phyloP scores from a whole-genome alignment of 2,888 invertebrate genomes.

The Argynnis bischoffii region DNA sequence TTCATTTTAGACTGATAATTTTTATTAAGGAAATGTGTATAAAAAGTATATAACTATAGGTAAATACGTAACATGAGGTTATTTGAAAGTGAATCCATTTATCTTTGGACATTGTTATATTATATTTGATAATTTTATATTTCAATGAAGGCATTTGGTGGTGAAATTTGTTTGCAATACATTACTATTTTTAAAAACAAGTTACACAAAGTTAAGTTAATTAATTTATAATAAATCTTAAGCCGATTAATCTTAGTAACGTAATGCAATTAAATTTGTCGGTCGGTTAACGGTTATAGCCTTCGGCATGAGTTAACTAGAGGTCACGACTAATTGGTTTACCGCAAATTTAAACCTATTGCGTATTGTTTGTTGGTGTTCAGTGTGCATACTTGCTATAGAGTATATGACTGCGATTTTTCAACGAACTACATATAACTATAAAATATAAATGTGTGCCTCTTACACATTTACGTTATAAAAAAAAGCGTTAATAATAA shows the following conservation, averaged over 20 bases:
- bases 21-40: no score
- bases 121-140: not conserved
- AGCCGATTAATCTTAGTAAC: constrained; percentile 13
- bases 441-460: no score
- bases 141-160: constrained; percentile 66
- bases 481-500: not conserved
- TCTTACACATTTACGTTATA: constrained; percentile 42
- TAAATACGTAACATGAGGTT: no score
- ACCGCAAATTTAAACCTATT: constrained; percentile 44
- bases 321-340: constrained; percentile 65
- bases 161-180: constrained; percentile 45
- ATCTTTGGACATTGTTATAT: not conserved
- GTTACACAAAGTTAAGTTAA: not conserved
- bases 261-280: constrained; percentile 42
- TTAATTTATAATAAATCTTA: constrained; percentile 6
- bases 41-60: no score
- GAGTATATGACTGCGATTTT: constrained; percentile 29
- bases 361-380: constrained; percentile 76
- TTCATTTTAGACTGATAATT: no score
- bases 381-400: constrained; percentile 67
- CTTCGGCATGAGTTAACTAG: constrained; percentile 66
- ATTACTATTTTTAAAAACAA: constrained; percentile 1
- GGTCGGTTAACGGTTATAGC: constrained; percentile 43
- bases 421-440: constrained; percentile 40
- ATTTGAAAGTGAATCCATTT: not conserved